Base-by-base conservation (phyloP, 92 coral and sea anemone species). In the Zoanthus sociatus region DNA sequence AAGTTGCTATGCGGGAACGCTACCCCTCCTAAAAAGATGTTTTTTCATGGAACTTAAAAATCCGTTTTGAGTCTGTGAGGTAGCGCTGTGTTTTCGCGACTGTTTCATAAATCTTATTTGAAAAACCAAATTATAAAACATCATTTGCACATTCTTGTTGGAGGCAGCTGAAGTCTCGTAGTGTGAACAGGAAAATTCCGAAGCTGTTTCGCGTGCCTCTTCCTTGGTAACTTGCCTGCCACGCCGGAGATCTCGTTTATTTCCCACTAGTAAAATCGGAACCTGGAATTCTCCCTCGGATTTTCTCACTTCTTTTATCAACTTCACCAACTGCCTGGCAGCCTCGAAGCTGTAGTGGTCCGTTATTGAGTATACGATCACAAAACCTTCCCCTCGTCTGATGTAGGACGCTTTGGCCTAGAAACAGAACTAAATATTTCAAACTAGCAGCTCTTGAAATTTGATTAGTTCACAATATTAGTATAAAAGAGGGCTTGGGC, bases 261-360 rank as follows among this genome's bases (percentile, higher is more conserved):
- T 97, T 31, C 99, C 99, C 26, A 97, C 98, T 45, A 97, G 92
- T 42, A 97, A 88, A 71, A 94, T 94, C 0, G 99, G 99, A 32
- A 95, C 94, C 66, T 97, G 98, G 45, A 89, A 92, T 14, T 92
- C 92, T 7, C 91, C 96, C 61, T 92, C 93, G 17, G 97, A 86
- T 46, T 89, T 93, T 15, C 96, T 82, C 30, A 93, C 98, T 71
- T 97, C 95, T 86, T 92, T 97, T 92, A 97, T 94, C 14, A 93
- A 93, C 76, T 94, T 93, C 75, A 97, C 87, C 17, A 95, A 86
- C 48, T 97, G 98, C 15, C 95, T 94, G 9, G 99, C 99, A 68
- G 92, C 94, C 61, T 97, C 99, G 73, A 95, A 97, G 78, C 98
- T 97, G 90, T 95, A 95, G 74, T 95, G 98, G 90, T 97, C 98